Conservation (phyloP, 2,888 invertebrate genomes). For the Chrysolina americana region DNA sequence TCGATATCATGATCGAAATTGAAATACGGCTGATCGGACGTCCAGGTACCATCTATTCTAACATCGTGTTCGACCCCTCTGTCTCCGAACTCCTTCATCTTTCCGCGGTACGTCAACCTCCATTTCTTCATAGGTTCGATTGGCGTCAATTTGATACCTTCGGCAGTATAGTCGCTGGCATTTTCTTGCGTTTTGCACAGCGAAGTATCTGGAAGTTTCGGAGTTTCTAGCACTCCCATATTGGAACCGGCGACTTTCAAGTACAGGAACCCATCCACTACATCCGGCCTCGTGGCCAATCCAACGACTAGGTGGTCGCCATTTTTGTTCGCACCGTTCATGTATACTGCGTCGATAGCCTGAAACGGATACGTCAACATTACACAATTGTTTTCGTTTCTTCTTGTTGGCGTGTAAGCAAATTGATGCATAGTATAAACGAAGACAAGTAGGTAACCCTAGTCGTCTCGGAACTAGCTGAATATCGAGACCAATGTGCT, state of each 20-base stretch:
- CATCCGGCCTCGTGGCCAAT: conserved; percentile 73
- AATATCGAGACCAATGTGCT: too few relatives aligned
- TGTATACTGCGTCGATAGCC: conserved; percentile 80
- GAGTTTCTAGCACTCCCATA: conserved; percentile 75
- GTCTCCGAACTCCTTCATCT: conserved; percentile 73
- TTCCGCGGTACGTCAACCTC: conserved; percentile 77
- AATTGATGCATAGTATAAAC: too few relatives aligned
- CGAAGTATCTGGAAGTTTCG: conserved; percentile 75
- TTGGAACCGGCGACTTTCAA: conserved; percentile 72
- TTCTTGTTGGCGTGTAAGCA: too few relatives aligned
- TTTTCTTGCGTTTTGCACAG: conserved; percentile 71
- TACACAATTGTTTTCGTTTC: too few relatives aligned
- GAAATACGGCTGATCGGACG: conserved; percentile 75
- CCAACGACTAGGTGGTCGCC: conserved; percentile 76
- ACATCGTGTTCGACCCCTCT: conserved; percentile 68
- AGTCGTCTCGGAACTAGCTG: too few relatives aligned
- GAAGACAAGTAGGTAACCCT: too few relatives aligned
- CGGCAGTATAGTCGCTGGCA: conserved; percentile 72
- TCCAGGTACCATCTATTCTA: conserved; percentile 75
- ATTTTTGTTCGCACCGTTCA: conserved; percentile 75
- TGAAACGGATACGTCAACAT: conserved; percentile 62
- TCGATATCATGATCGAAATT: conserved; percentile 80
- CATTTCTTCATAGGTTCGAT: conserved; percentile 80
- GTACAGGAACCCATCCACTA: conserved; percentile 76
- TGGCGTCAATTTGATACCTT: conserved; percentile 75